Conservation (phyloP, 2,888 invertebrate species). For the Marronus borbonicus region DNA sequence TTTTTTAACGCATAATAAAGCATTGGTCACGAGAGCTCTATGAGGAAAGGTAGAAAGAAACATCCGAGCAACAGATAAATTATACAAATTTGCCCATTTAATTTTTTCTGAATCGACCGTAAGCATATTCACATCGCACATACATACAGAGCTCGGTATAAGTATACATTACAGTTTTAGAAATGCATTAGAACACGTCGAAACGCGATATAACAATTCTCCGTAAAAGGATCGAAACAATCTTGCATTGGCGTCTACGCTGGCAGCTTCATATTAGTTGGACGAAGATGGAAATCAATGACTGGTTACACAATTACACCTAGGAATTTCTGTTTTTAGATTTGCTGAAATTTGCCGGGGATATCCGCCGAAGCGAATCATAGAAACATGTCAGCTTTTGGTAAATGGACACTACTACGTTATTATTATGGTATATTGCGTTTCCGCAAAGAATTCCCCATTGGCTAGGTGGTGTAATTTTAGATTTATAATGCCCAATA, state of each 20-base stretch:
- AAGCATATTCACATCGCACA: background rate
- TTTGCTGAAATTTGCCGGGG: background rate
- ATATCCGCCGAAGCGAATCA: slow-evolving; percentile 4
- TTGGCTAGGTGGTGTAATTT: too few species aligned
- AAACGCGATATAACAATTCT: slow-evolving; percentile 10
- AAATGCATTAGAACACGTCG: background rate
- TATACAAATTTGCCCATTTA: slow-evolving; percentile 21
- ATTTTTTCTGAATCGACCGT: background rate
- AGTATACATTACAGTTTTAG: background rate
- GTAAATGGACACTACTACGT: too few species aligned
- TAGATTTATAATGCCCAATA: too few species aligned
- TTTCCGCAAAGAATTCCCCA: too few species aligned
- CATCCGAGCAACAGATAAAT: background rate
- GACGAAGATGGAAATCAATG: background rate
- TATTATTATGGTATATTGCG: too few species aligned
- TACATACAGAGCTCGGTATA: background rate
- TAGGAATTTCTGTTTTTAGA: background rate
- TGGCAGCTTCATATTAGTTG: background rate
- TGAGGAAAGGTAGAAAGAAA: background rate
- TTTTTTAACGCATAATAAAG: background rate
- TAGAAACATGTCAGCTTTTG: background rate
- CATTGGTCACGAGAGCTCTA: background rate
- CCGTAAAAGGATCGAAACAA: slow-evolving; percentile 4
- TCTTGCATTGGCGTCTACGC: background rate
- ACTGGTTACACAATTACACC: background rate